A percentile compares a stretch with the other conserved stretches of the same genome.
Conservation (phyloP, 1,140 invertebrate species). For the Plectus sambesii region DNA sequence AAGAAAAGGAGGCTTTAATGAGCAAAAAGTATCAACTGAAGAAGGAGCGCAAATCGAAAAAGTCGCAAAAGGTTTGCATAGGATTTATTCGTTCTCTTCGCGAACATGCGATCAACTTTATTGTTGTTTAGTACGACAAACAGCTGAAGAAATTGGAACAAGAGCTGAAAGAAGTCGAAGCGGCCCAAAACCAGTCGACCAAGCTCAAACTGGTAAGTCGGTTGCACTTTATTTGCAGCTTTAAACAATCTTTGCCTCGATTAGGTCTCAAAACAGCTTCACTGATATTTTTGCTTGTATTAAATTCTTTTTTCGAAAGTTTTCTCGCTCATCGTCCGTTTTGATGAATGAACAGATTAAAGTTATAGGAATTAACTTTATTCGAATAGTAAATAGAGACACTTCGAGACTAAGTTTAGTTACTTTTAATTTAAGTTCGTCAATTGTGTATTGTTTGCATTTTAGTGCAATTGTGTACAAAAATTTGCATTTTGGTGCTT, state of each 20-base stretch:
- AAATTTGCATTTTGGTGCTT: no score
- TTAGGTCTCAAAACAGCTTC: not conserved
- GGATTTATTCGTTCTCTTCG: no score
- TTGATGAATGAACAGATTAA: no score
- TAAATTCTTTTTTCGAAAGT: constrained; percentile 8
- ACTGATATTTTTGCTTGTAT: constrained; percentile 8
- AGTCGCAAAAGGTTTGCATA: constrained; percentile 73
- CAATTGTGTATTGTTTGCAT: no score
- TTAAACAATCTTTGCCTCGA: not conserved
- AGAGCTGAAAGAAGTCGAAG: constrained; percentile 78
- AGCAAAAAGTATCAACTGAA: constrained; percentile 62
- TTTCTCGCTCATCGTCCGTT: no score
- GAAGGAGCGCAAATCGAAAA: constrained; percentile 62
- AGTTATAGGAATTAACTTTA: no score
- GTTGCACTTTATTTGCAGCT: no score
- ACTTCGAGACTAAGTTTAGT: no score
- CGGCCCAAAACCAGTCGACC: constrained; percentile 68
- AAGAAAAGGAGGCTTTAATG: constrained; percentile 63
- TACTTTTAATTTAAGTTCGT: no score
- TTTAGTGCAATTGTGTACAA: no score
- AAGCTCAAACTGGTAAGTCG: constrained; percentile 59
- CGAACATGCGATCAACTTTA: constrained; percentile 1
- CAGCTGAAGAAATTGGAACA: constrained; percentile 64
- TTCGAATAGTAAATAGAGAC: no score
- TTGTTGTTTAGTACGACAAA: constrained; percentile 50